Base-by-base conservation (phyloP, 2,797 vertebrate species). In the Enteromius unitaeniatus region DNA sequence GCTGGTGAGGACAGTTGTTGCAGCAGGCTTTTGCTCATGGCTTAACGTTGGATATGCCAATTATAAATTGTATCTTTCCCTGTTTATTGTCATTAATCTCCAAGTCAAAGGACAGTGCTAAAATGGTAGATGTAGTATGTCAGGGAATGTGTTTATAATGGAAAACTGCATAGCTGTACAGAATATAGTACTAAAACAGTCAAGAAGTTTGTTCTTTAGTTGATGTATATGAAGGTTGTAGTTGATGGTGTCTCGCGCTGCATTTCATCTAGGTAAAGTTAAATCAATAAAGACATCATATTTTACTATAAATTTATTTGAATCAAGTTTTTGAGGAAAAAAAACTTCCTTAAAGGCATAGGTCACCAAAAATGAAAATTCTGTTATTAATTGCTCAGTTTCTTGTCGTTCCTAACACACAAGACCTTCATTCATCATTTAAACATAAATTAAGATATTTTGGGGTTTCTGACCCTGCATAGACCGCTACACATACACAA, bases 1-100 rank as follows among this genome's bases (percentile, higher is more conserved):
- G 76, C 84, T 86, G 88, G 84, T 68, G 26, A 65, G 80, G 40
- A 31, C 3, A 3, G 8, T 62, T 42, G 62, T 42, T 76, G 42
- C 23, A 74, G 26, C 37, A 69, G 45, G 60, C n/a, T 10, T 31
- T n/a, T 3, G 26, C 23, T 28, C 13, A 62, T 53, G 11, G 8
- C 26, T 74, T 53, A 34, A 19, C 13, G 19, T n/a, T 10, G 19
- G 1, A 15, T 23, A 21, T 11, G 9, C 26, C 45, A 19, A 9
- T 51, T 21, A 21, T 53, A 13, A 31, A 13, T 51, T 2, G 4
- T 73, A 7, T 53, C 10, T 34, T 74, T 74, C 17, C 19, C n/a
- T 74, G 70, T 53, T 51, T 21, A 51, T 73, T 53, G 17, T 3
- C 31, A 58, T 62, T 19, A 23, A 58, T 37, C 34, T 42, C 17